Conservation (phyloP, 2,113 vertebrate genomes). For the Cyanoderma ruficeps region DNA sequence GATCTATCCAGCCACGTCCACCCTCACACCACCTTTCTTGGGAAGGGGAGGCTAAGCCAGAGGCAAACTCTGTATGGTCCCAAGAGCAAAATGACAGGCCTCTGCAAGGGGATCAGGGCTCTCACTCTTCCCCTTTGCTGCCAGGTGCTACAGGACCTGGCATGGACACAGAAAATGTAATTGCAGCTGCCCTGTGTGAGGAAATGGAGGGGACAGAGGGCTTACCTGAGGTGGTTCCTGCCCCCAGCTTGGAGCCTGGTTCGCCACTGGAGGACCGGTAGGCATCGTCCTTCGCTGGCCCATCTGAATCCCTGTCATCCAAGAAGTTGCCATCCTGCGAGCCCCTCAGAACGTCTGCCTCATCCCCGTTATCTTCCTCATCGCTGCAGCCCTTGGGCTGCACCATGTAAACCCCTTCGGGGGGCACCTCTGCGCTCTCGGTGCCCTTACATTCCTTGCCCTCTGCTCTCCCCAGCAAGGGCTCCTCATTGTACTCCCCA, state of each 20-base stretch:
- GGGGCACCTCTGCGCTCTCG: slow-evolving; percentile 81
- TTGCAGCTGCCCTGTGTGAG: background rate
- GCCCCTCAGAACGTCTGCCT: slow-evolving; percentile 63
- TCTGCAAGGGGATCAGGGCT: background rate
- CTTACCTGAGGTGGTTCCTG: slow-evolving; percentile 72
- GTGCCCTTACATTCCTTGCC: slow-evolving; percentile 68
- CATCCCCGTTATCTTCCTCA: slow-evolving; percentile 87
- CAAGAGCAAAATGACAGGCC: background rate
- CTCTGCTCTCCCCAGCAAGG: slow-evolving; percentile 58
- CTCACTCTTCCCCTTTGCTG: background rate
- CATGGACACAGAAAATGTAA: rapidly evolving
- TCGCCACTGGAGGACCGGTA: slow-evolving; percentile 71
- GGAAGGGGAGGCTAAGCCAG: background rate
- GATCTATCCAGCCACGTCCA: background rate
- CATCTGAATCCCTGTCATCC: slow-evolving; percentile 83
- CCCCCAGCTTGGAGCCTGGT: slow-evolving; percentile 60
- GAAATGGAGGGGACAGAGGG: background rate
- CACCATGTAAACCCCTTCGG: slow-evolving; percentile 97
- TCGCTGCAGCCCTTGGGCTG: slow-evolving; percentile 97
- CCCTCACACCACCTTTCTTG: background rate
- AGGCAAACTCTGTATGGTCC: rapidly evolving
- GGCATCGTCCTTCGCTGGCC: slow-evolving; percentile 78
- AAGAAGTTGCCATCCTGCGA: slow-evolving; percentile 79
- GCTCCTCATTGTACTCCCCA: slow-evolving; percentile 92
- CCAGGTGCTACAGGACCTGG: background rate